Conservation (phyloP, 2,888 invertebrate genomes). For the Pteria penguin region DNA sequence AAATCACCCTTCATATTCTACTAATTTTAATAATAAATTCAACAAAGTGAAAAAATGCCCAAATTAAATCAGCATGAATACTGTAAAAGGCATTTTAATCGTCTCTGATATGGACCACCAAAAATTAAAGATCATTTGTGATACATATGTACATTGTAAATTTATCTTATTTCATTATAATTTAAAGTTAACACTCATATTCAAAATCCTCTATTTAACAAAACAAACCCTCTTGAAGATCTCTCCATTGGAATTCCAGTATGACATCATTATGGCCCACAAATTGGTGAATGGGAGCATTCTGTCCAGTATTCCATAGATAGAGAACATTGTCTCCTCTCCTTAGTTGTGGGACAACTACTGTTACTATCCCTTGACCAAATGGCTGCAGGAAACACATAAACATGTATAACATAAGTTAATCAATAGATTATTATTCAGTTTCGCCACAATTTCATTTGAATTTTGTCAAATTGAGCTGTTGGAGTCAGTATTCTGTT, state of each 20-base stretch:
- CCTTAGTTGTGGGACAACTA: slow-evolving; percentile 94
- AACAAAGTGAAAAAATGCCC: too few relatives aligned
- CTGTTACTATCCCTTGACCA: slow-evolving; percentile 94
- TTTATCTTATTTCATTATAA: background rate
- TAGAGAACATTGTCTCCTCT: slow-evolving; percentile 92
- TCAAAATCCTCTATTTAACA: background rate
- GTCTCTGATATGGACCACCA: too few relatives aligned
- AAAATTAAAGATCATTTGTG: too few relatives aligned
- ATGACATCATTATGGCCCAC: slow-evolving; percentile 97
- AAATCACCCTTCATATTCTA: too few relatives aligned
- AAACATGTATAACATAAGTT: background rate
- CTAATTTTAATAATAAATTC: too few relatives aligned
- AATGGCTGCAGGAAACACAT: slow-evolving; percentile 85
- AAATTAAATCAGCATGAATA: too few relatives aligned
- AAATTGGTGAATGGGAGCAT: slow-evolving; percentile 89
- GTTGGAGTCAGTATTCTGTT: too few relatives aligned
- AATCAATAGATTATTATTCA: background rate
- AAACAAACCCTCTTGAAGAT: slow-evolving; percentile 78
- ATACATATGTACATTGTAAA: background rate
- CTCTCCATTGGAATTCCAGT: slow-evolving; percentile 96
- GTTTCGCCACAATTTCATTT: too few relatives aligned
- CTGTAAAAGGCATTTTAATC: too few relatives aligned
- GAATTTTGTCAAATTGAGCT: too few relatives aligned
- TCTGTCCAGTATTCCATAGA: slow-evolving; percentile 85
- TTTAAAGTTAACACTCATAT: too few relatives aligned